Percentiles rank a stretch among this genome's conserved stretches.
Conservation (phyloP, 2,113 vertebrate genomes). For the Pseudolaguvia tuberculata region DNA sequence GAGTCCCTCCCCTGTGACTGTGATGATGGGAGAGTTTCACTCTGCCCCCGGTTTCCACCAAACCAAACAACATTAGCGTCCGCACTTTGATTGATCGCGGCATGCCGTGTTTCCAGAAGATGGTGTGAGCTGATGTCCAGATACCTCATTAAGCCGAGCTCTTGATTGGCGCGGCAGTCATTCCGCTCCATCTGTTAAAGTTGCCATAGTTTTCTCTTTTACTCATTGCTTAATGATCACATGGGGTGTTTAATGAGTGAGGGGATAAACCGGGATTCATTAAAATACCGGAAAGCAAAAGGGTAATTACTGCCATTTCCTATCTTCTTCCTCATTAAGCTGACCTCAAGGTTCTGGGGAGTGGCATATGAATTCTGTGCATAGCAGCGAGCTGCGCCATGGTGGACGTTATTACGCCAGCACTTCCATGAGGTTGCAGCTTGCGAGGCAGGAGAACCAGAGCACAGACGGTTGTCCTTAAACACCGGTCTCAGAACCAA, state of each 20-base stretch:
- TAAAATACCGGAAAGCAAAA: constrained; percentile 71
- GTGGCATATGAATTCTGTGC: constrained; percentile 55
- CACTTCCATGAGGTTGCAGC: constrained; percentile 69
- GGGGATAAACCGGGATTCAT: constrained; percentile 66
- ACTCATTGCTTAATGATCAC: constrained; percentile 69
- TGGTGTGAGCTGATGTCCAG: constrained; percentile 58
- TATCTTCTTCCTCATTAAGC: constrained; percentile 77
- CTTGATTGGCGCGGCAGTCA: constrained; percentile 69
- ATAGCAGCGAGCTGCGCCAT: constrained; percentile 67
- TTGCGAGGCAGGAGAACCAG: constrained; percentile 29
- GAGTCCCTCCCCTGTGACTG: constrained; percentile 43
- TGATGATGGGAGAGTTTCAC: constrained; percentile 45
- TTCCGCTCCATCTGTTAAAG: constrained; percentile 71
- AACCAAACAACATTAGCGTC: constrained; percentile 35
- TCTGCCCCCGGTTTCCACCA: constrained; percentile 48
- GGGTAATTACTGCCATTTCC: constrained; percentile 76
- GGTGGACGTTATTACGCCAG: constrained; percentile 67
- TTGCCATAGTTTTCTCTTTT: constrained; percentile 58
- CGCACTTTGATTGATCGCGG: constrained; percentile 65
- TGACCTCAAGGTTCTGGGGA: constrained; percentile 72
- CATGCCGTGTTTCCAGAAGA: constrained; percentile 51
- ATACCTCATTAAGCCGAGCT: constrained; percentile 66
- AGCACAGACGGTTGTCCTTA: constrained; percentile 65
- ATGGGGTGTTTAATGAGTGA: constrained; percentile 68
- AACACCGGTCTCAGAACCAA: constrained; percentile 69